Percentiles rank a stretch among this genome's conserved stretches.
Conservation (phyloP, 2,888 invertebrate species). For the Pristionchus exspectatus region DNA sequence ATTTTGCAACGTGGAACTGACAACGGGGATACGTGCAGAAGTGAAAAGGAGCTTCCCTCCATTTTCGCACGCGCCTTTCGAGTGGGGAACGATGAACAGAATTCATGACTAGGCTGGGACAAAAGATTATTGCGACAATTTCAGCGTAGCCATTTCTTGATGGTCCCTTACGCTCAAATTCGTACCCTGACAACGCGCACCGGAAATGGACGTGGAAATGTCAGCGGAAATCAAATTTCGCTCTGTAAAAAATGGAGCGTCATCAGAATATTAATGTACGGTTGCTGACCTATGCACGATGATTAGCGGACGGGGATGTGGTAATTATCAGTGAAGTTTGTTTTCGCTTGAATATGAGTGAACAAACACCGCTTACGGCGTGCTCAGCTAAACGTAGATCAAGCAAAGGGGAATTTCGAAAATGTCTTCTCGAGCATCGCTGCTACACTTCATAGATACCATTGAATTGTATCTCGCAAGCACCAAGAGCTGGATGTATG, state of each 20-base stretch:
- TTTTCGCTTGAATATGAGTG: background rate
- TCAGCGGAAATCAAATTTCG: background rate
- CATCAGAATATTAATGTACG: background rate
- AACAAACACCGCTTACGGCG: background rate
- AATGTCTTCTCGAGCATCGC: too few species aligned
- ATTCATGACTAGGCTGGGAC: too few species aligned
- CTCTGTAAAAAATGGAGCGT: background rate
- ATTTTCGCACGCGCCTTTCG: too few species aligned
- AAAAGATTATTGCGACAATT: too few species aligned
- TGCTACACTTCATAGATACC: too few species aligned
- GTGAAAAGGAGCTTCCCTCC: too few species aligned
- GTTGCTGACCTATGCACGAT: background rate
- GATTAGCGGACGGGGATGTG: background rate
- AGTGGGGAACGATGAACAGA: too few species aligned
- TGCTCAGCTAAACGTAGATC: background rate
- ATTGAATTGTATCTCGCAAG: too few species aligned
- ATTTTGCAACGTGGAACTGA: too few species aligned
- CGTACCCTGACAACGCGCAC: background rate
- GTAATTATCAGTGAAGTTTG: background rate
- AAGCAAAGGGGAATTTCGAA: too few species aligned
- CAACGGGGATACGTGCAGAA: too few species aligned
- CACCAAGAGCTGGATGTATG: too few species aligned
- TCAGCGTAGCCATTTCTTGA: background rate
- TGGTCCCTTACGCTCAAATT: background rate
- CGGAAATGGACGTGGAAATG: background rate